phyloP scores from a whole-genome alignment of 2,888 invertebrate species.

The Seira sanloemensis region DNA sequence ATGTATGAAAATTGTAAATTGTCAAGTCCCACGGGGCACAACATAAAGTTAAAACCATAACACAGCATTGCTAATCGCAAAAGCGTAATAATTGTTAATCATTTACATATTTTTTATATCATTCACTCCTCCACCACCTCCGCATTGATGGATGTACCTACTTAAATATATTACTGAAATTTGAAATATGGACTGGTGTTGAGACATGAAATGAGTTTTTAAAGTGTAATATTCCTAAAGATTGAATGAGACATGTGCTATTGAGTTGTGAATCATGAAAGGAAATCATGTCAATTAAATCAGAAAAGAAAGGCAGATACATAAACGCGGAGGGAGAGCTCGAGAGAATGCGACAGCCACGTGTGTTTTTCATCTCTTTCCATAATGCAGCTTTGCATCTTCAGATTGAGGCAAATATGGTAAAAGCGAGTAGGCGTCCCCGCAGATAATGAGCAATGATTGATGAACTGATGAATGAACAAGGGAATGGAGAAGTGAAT shows the following conservation, averaged over 20 bases:
- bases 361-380: not conserved
- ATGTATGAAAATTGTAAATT: not conserved
- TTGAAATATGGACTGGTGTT: not conserved
- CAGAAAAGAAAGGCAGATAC: not conserved
- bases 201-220: not conserved
- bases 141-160: not conserved
- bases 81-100: not conserved
- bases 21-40: not conserved
- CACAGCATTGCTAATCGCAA: not conserved
- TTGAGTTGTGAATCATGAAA: not conserved
- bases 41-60: not conserved
- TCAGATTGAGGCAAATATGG: constrained; percentile 8
- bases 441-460: constrained; percentile 46
- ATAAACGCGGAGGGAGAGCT: not conserved
- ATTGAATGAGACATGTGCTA: not conserved
- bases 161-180: not conserved
- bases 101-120: not conserved
- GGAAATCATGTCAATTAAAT: constrained; percentile 31
- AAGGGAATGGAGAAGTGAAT: not conserved
- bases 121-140: not conserved
- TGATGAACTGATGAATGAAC: constrained; percentile 21
- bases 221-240: not conserved
- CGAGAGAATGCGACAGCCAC: constrained; percentile 1
- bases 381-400: not conserved
- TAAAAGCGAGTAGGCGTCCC: constrained; percentile 45